Base-by-base conservation (phyloP, 2,797 vertebrate genomes). In the Pangasius mekongensis region DNA sequence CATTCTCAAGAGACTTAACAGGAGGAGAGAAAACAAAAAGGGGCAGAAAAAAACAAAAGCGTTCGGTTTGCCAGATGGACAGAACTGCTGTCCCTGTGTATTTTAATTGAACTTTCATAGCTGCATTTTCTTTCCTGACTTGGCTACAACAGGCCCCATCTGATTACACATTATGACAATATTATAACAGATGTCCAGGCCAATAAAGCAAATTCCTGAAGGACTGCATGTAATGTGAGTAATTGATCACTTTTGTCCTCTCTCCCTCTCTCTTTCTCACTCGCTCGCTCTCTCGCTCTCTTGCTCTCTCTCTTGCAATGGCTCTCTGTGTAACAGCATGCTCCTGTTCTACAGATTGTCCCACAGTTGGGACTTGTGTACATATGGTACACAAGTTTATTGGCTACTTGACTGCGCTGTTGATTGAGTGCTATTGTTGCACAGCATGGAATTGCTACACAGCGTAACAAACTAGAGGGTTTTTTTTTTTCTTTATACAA, bases 101-200 rank as follows among this genome's bases (percentile, higher is more conserved):
- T 97, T 98, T 98, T 98, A 97, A 98, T 97, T 98, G 97, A 96
- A 96, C 96, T 96, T 98, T 98, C 97, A 98, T 96, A 95, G 97
- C 97, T 96, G 96, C 95, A 96, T 97, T 98, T 97, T 96, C 96
- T 96, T 97, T 96, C 94, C 96, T 96, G 96, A 97, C 97, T 99
- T 97, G 97, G 97, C 97, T 96, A 96, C 95, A 97, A 95, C 92
- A 93, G 97, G 95, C 97, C 97, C 97, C 97, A 96, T 97, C 98
- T 98, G 98, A 99, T 98, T 98, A 98, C 97, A 98, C 97, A 99
- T 98, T 98, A 99, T 98, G 98, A 99, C 98, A 99, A 98, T 98
- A 97, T 98, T 97, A 97, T 97, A 99, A 98, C 99, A 99, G 99
- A 99, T 99, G 98, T 99, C 98, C 97, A 96, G 97, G 98, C 97